Conservation (phyloP, 2,888 invertebrate genomes). For the Scaptomyza reducta region DNA sequence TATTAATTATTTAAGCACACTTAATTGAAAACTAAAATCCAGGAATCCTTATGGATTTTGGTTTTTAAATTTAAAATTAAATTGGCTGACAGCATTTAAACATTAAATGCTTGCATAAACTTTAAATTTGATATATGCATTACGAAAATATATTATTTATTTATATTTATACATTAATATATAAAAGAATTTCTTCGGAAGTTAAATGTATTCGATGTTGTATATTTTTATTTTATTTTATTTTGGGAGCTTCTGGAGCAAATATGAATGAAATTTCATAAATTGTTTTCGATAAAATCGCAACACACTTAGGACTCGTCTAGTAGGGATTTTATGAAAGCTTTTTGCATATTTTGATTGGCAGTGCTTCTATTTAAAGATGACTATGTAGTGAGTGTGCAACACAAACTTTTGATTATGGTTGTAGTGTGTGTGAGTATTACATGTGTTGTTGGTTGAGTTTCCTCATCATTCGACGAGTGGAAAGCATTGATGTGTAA, state of each 20-base stretch:
- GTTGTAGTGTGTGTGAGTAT: conserved; percentile 28
- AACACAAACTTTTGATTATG: conserved; percentile 20
- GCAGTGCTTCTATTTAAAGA: neutral
- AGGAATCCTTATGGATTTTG: too few species aligned
- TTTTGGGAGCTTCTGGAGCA: neutral
- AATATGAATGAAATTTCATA: neutral
- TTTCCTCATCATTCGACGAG: conserved; percentile 10
- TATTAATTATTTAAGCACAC: too few species aligned
- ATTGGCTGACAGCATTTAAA: too few species aligned
- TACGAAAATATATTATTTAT: too few species aligned
- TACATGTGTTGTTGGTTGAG: conserved; percentile 26
- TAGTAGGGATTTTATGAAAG: neutral
- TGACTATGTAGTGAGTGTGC: neutral
- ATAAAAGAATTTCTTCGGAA: neutral
- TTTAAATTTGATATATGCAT: too few species aligned
- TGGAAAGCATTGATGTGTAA: conserved; percentile 65
- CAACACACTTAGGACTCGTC: neutral
- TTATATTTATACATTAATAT: too few species aligned
- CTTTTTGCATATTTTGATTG: conserved; percentile 6
- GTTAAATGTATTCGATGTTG: neutral
- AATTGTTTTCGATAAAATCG: neutral
- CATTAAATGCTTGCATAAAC: too few species aligned
- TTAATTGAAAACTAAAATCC: too few species aligned
- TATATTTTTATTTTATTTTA: neutral
- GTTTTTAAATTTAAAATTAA: too few species aligned